These are phyloP conservation scores for Antigone vipio DNA, from an alignment of 2,113 vertebrate genomes.

Conservation along the genomic window DNA sequence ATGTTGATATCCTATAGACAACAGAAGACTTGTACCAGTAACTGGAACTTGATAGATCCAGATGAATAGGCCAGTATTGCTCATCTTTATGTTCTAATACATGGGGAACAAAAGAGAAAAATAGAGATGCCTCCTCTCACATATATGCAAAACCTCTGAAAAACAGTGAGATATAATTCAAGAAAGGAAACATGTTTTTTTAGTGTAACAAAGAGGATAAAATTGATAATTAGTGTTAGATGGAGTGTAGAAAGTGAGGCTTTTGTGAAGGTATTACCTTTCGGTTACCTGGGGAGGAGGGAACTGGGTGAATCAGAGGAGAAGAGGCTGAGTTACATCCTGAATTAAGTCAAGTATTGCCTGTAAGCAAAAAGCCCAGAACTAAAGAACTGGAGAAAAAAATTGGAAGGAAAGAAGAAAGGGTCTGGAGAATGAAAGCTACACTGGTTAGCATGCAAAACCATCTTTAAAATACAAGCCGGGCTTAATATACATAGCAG, in stretches of 20 bases:
- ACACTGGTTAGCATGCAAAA: neutral
- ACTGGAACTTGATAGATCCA: neutral
- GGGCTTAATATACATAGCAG: neutral
- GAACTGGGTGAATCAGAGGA: neutral
- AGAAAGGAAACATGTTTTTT: neutral
- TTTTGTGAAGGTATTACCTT: neutral
- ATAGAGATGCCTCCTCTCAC: neutral
- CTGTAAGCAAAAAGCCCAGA: neutral
- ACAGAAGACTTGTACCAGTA: neutral
- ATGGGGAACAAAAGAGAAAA: neutral
- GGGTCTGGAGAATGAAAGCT: neutral
- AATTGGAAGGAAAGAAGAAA: neutral
- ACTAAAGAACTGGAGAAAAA: neutral
- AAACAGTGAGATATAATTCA: neutral
- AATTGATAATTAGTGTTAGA: neutral
- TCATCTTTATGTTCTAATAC: neutral
- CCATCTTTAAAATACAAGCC: neutral
- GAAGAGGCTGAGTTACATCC: neutral
- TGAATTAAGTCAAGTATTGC: neutral
- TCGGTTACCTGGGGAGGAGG: neutral
- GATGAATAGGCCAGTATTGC: neutral
- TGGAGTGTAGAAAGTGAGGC: neutral
- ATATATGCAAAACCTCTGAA: neutral
- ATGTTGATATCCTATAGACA: neutral
- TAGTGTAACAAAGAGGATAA: neutral